phyloP scores from a whole-genome alignment of 35 echinoderm and acorn worm species.

The Eucidaris tribuloides region DNA sequence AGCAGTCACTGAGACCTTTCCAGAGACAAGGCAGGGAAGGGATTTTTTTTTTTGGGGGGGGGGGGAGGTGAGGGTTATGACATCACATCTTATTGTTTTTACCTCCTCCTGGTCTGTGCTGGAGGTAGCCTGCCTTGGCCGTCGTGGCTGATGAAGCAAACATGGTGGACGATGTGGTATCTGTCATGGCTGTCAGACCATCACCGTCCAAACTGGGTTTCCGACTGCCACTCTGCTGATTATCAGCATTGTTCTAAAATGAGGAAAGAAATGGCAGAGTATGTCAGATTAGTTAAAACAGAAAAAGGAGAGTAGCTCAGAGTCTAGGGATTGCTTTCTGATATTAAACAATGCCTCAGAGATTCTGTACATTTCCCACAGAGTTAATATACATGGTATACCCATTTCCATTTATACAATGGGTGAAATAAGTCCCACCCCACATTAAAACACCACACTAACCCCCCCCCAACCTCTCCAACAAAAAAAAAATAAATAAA shows the following conservation, averaged over 20 bases:
- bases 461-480: too few species aligned
- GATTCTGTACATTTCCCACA: too few species aligned
- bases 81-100: background rate
- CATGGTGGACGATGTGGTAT: background rate
- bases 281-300: too few species aligned
- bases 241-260: conserved; percentile 4
- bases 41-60: background rate
- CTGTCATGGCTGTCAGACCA: background rate
- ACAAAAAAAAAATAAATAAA: too few species aligned
- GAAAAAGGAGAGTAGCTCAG: too few species aligned
- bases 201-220: background rate
- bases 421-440: too few species aligned
- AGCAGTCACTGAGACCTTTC: background rate
- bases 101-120: conserved; percentile 82
- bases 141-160: background rate
- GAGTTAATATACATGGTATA: too few species aligned
- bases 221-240: background rate
- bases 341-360: too few species aligned
- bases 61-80: background rate
- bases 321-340: too few species aligned
- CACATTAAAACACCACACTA: too few species aligned
- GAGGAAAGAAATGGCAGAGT: background rate
- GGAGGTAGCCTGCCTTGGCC: conserved; percentile 53
- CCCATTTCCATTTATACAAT: too few species aligned
- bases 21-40: background rate